Evolutionary conservation across 2,797 vertebrate genomes (phyloP), one percentile per base, ranked within the genome.

Genomic region (Sebastes oblongus): DNA sequence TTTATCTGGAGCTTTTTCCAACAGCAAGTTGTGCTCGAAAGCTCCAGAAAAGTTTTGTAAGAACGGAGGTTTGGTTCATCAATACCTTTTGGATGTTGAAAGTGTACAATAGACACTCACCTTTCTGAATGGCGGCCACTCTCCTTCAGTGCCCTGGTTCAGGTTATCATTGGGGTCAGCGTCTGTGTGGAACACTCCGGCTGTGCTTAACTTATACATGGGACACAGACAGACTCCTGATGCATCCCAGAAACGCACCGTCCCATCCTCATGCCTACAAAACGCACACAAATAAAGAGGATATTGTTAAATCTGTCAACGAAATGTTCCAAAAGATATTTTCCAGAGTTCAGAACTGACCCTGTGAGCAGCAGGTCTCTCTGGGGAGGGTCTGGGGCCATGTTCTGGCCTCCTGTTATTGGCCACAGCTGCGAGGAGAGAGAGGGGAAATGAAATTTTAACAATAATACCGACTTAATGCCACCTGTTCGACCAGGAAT

Each of bases 121-220:
- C 97, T 99, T 99, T 72, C 97, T 96, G 74, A 99, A 97, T 0
- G 98, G 98, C 1, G 98, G 98, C 98, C 98, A 99, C 16, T 99
- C 98, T 0, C 98, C 98, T 81, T 99, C 98, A 0, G 95, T 94
- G 84, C 96, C 90, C 16, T 96, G 93, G 79, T 96, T 97, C 94
- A 98, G 95, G 89, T 97, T 98, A 73, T 98, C 98, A 1, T 95
- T 98, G 86, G 96, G 97, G 83, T 99, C 98, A 0, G 96, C 87
- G 6, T 99, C 98, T 0, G 97, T 99, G 86, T 97, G 95, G 81
- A 99, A 99, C 20, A 98, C 98, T 3, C 82, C 94, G 6, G 97
- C 96, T 0, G 98, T 99, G 95, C 97, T 97, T 27, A 99, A 91
- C 76, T 97, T 99, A 80, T 99, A 99, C 20, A 99, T 95, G 66